Evolutionary conservation across 2,888 invertebrate species (phyloP).

Genomic region (Apamea crenata): DNA sequence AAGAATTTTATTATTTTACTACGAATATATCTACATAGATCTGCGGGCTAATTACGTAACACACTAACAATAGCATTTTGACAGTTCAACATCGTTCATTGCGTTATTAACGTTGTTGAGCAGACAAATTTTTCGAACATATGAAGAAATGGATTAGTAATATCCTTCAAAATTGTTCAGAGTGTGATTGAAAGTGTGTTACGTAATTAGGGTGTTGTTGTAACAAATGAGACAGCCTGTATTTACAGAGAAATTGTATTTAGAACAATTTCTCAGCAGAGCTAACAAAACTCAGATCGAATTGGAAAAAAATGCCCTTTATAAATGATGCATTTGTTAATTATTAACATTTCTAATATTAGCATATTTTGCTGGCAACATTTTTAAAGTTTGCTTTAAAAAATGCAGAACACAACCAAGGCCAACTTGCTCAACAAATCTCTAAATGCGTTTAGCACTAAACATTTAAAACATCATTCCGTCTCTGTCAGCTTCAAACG

Average conservation of each 20-base stretch:
- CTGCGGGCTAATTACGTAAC: not conserved
- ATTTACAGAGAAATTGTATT: conserved; percentile 18
- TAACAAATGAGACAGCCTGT: conserved; percentile 45
- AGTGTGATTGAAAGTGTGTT: not conserved
- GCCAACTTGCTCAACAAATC: not conserved
- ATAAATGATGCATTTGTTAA: not conserved
- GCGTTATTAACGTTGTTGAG: not conserved
- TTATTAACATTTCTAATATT: not conserved
- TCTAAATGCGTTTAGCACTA: not conserved
- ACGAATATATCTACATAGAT: conserved; percentile 53
- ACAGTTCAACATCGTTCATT: not conserved
- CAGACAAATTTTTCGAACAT: not conserved
- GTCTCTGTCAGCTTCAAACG: not conserved
- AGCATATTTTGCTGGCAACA: not conserved
- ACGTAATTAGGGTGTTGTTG: conserved; percentile 2
- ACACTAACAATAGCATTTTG: not conserved
- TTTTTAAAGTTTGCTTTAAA: not conserved
- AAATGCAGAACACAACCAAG: not conserved
- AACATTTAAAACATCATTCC: not conserved
- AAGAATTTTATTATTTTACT: conserved; percentile 60
- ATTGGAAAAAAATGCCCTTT: not conserved
- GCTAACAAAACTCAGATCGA: not conserved
- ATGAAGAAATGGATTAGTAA: not conserved
- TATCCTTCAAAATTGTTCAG: not conserved
- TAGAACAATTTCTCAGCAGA: not conserved